Base-by-base conservation (phyloP, 2,113 vertebrate species). In the Trichomycterus rosablanca region DNA sequence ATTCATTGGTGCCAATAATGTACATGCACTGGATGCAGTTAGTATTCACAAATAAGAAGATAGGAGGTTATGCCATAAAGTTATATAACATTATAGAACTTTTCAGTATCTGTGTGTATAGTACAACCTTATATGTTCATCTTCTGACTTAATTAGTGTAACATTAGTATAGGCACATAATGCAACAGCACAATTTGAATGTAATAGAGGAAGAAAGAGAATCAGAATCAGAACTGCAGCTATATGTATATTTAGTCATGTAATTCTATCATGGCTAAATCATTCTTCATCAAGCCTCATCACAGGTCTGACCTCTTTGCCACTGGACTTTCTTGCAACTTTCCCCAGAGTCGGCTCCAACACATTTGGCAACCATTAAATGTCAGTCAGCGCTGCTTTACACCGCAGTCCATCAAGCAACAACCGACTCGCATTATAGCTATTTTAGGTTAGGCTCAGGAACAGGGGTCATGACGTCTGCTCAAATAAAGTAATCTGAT, bases 331-430 rank as follows among this genome's bases (percentile, higher is more conserved):
- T 63, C 61, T 66, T 63, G 71, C 57, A 77, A 73, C 67, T 70
- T 71, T 76, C 62, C 32, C 49, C 40, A 6, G 67, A 80, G 67
- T 62, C 57, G 34, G 26, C 23, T 57, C 51, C 40, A 67, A 77
- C 74, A 80, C 81, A 86, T 86, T 86, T 86, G 84, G 83, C 70
- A 86, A 80, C 72, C 73, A 85, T 88, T 86, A 88, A 65, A 73
- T 58, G 74, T 78, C 79, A 72, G 75, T 74, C 72, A 46, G 63
- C 37, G 57, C 71, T 68, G 70, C 70, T 82, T 82, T 81, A 78
- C 68, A 68, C 65, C 46, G 20, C 74, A 71, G 74, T 81, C 80
- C 37, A 66, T 82, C 83, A 83, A 80, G 78, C 75, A 78, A 77
- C 78, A 80, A 82, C 73, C 76, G 57, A 52, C 73, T 78, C 76